These are phyloP conservation scores for Heliocidaris erythrogramma DNA, from an alignment of 35 echinoderm and acorn worm species.

Conservation along the genomic window DNA sequence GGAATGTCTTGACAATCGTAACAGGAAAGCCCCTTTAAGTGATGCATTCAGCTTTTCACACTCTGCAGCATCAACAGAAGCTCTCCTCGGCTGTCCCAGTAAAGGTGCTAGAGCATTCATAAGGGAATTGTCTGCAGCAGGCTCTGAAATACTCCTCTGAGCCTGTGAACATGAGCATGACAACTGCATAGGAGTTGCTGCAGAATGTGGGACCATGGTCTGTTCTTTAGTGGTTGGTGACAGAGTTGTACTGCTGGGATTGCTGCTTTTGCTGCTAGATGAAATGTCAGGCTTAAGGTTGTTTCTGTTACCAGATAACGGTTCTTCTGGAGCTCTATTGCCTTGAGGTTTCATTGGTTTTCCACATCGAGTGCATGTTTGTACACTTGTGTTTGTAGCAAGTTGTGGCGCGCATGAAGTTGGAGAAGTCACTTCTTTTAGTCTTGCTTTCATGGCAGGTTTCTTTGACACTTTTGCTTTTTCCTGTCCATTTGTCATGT, in stretches of 20 bases:
- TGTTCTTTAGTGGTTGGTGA: neutral
- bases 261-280: neutral
- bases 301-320: neutral
- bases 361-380: conserved; percentile 26
- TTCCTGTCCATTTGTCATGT: neutral
- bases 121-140: conserved; percentile 32
- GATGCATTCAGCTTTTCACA: conserved; percentile 62
- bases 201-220: neutral
- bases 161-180: neutral
- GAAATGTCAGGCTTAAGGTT: neutral
- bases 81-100: conserved; percentile 46
- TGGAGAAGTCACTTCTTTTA: neutral
- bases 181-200: neutral
- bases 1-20: conserved; percentile 75
- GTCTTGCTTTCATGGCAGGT: neutral
- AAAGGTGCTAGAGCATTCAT: conserved; percentile 52
- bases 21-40: conserved; percentile 66
- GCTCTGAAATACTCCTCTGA: conserved; percentile 32
- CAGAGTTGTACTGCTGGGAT: neutral
- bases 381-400: neutral
- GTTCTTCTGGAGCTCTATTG: neutral
- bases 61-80: conserved; percentile 69
- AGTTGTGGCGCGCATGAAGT: neutral
- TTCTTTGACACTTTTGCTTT: neutral
- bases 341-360: conserved; percentile 32